Evolutionary conservation across 2,888 invertebrate genomes (phyloP), one percentile per base, ranked within the genome.

Genomic region (Cephus runcator): DNA sequence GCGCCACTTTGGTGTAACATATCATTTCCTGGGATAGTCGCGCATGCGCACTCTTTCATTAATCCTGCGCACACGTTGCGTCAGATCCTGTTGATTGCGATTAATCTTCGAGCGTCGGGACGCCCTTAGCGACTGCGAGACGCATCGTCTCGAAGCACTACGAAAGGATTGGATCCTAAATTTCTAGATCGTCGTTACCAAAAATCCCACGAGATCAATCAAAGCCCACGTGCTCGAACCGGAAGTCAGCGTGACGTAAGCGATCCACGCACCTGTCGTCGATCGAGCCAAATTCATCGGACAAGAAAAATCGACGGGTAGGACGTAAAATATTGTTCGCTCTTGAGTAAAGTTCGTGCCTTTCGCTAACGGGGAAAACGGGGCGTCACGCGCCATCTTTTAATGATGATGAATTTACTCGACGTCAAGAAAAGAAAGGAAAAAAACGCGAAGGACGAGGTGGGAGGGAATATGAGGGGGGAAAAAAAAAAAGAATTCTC

Each of bases 351-450:
- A 33, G 34, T 12, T 78, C 69, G 69, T 73, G 69, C 34, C 78
- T 75, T n/a, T 76, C 68, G 73, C 78, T 78, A 76, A 30, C 6
- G 69, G 4, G 75, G 69, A 69, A 34, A 76, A 73, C 78, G 73
- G 73, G 78, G 78, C 78, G 78, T 78, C 78, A 78, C 78, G 78
- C 78, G 78, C 78, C 78, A 78, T 78, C 71, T 78, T 78, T 78
- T 78, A 78, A 78, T 78, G 78, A 78, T 78, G 78, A 78, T 78
- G 69, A 75, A 78, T 78, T 78, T 78, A 75, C 78, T 69, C 33
- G 73, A 73, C 71, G 40, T 69, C 34, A 69, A 56, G 40, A 56
- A 56, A 56, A 56, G 40, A 23, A 23, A 56, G 40, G 0, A 23
- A 56, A 56, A 56, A 56, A 56, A 23, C 1, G 9, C 23, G 23